phyloP scores from a whole-genome alignment of 1,140 invertebrate species.

The Habropoda laboriosa region DNA sequence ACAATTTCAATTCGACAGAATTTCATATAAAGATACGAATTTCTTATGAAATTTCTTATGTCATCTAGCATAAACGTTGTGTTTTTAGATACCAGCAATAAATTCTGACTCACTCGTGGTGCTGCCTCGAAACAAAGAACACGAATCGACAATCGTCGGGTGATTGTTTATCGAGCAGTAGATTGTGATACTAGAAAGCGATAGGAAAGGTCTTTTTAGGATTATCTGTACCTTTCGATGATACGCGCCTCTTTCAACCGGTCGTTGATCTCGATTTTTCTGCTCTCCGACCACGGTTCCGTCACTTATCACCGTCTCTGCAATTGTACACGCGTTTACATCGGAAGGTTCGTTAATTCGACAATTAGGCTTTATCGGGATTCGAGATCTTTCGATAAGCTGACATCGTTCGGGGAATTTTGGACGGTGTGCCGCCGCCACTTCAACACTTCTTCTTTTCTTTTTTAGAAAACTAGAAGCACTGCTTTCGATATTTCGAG shows the following conservation, averaged over 20 bases:
- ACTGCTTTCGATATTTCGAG: too few relatives aligned
- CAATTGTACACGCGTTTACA: slow-evolving; percentile 6
- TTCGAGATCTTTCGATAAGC: background rate
- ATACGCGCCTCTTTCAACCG: slow-evolving; percentile 7
- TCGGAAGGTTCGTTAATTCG: background rate
- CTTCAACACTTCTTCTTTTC: background rate
- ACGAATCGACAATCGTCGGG: slow-evolving; percentile 1
- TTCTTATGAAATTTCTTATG: too few relatives aligned
- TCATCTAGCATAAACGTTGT: too few relatives aligned
- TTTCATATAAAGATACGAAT: too few relatives aligned
- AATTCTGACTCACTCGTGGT: background rate
- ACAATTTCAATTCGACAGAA: too few relatives aligned
- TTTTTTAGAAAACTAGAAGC: background rate
- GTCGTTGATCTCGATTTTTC: slow-evolving; percentile 36
- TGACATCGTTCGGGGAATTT: background rate
- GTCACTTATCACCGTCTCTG: background rate
- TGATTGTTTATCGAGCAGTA: slow-evolving; percentile 23
- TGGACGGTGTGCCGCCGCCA: background rate
- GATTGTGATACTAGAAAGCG: slow-evolving; percentile 34
- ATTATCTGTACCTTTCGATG: slow-evolving; percentile 43
- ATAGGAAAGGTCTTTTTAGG: slow-evolving; percentile 27
- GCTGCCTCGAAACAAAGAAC: background rate
- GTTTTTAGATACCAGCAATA: too few relatives aligned
- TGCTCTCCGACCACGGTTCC: background rate
- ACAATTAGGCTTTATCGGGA: slow-evolving; percentile 13